A percentile compares a stretch with the other conserved stretches of the same genome.
Conservation (phyloP, 2,888 invertebrate species). For the Chrysolina oricalcia region DNA sequence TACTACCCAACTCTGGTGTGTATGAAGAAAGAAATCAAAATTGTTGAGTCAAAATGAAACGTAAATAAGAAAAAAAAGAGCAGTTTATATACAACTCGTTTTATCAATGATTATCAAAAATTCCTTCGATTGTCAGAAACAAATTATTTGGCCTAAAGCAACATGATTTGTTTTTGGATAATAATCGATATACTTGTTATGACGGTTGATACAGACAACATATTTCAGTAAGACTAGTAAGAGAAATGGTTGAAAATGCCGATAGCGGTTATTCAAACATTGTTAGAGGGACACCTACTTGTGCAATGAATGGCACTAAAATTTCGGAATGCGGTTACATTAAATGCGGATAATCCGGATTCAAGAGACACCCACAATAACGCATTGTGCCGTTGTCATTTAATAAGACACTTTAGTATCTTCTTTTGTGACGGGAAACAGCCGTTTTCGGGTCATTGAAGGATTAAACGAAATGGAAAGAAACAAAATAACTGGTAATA, state of each 20-base stretch:
- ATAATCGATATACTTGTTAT: too few relatives aligned
- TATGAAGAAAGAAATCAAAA: too few relatives aligned
- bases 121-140: too few relatives aligned
- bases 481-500: too few relatives aligned
- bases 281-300: background rate
- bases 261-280: background rate
- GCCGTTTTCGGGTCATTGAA: background rate
- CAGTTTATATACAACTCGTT: too few relatives aligned
- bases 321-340: slow-evolving; percentile 42
- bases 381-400: slow-evolving; percentile 29
- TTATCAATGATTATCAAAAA: too few relatives aligned
- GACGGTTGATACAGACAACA: too few relatives aligned
- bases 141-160: too few relatives aligned
- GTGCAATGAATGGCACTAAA: slow-evolving; percentile 7
- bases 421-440: slow-evolving; percentile 20
- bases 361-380: slow-evolving; percentile 38
- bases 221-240: background rate
- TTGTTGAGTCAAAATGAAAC: too few relatives aligned
- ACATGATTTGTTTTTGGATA: too few relatives aligned
- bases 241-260: background rate
- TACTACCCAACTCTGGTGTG: too few relatives aligned
- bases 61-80: too few relatives aligned
- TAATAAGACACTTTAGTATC: slow-evolving; percentile 14
- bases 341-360: slow-evolving; percentile 47
- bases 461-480: background rate